Evolutionary conservation across 2,113 vertebrate species (phyloP), one percentile per base, ranked within the genome.

Genomic region (Nyctereutes procyonoides): DNA sequence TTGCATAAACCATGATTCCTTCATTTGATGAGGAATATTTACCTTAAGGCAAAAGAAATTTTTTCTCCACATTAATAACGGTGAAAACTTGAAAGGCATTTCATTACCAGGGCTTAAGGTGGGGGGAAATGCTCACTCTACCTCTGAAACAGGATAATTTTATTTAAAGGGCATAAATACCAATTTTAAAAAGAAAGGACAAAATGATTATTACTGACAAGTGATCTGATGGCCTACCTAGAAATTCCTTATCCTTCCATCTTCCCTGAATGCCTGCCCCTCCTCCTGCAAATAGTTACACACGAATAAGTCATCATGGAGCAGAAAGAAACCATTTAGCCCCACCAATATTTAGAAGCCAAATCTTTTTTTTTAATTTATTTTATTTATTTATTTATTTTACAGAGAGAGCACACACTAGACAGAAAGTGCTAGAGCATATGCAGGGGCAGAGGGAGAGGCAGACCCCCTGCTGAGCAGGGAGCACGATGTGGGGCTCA

Each of bases 11-110:
- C 74, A 83, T 56, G n/a, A 79, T 74, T 26, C 63, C 67, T 88
- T 69, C 19, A 74, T n/a, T 82, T 93, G 69, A 88, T 58, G 79
- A 79, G 38, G 12, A 90, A 60, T 55, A 83, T 88, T 94, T 83
- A 87, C 62, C 48, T 79, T 93, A 87, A 65, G 62, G 56, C n/a
- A 38, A 88, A 83, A 74, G 26, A 30, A 82, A 32, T 82, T 73
- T 71, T 74, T 90, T 28, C 58, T 77, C 30, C 65, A 90, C 30
- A 48, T 79, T 48, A 60, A 82, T 51, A 48, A 76, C 13, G 12
- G 32, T 90, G 13, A 84, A 87, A 83, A 35, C n/a, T 74, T 74
- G 71, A 82, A 58, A 93, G 69, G n/a, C 56, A 80, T 91, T 95
- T 62, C 20, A 22, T 81, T 76, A 88, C 51, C 71, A 85, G 15